These are phyloP conservation scores for Myxocyprinus asiaticus DNA, from an alignment of 2,113 vertebrate species.

Conservation along the genomic window DNA sequence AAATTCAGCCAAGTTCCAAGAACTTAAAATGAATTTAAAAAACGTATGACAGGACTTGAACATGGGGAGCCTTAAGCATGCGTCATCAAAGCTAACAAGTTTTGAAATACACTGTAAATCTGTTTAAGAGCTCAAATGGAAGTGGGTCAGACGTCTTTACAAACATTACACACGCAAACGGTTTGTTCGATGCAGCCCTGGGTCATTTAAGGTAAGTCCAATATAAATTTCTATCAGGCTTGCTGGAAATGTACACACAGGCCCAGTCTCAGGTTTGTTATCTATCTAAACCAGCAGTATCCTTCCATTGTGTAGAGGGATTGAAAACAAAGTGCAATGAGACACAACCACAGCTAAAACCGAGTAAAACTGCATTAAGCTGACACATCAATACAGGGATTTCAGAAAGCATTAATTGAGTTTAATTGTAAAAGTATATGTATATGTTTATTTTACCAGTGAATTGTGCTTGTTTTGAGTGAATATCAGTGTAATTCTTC, in stretches of 20 bases:
- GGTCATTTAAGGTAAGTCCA: slow-evolving; percentile 58
- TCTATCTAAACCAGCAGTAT: slow-evolving; percentile 55
- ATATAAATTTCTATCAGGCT: slow-evolving; percentile 54
- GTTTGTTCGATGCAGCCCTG: slow-evolving; percentile 27
- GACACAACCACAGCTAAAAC: slow-evolving; percentile 33
- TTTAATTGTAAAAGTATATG: background rate
- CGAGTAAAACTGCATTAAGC: slow-evolving; percentile 11
- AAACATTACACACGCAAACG: slow-evolving; percentile 26
- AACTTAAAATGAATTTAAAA: slow-evolving; percentile 23
- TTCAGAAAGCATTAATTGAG: background rate
- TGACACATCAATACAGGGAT: background rate
- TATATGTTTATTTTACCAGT: background rate
- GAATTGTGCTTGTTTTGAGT: background rate
- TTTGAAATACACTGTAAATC: slow-evolving; percentile 61
- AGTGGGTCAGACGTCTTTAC: slow-evolving; percentile 60
- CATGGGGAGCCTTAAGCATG: slow-evolving; percentile 13
- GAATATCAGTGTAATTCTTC: background rate
- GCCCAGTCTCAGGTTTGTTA: slow-evolving; percentile 47
- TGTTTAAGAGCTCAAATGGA: slow-evolving; percentile 66
- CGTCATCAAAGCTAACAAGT: slow-evolving; percentile 54
- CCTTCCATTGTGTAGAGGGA: slow-evolving; percentile 58
- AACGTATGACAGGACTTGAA: background rate
- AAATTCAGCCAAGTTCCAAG: background rate
- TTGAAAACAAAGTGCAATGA: slow-evolving; percentile 39
- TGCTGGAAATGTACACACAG: slow-evolving; percentile 42